Base-by-base conservation (phyloP, 2,113 vertebrate genomes). In the Toxotes chatareus region DNA sequence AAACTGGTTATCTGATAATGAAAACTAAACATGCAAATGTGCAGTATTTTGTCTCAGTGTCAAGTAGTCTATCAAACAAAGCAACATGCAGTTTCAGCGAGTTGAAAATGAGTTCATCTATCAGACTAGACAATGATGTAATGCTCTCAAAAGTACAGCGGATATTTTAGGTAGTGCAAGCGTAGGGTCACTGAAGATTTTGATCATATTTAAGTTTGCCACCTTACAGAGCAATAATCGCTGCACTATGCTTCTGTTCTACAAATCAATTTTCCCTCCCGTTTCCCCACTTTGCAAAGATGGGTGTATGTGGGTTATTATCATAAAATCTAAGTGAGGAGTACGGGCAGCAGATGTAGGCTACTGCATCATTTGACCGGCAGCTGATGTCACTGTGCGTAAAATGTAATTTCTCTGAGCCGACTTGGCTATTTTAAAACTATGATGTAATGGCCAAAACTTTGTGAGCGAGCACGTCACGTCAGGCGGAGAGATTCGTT, bases 371-470 rank as follows among this genome's bases (percentile, higher is more conserved):
- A 83, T 83, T 87, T 90, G 86, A 92, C 83, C 90, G 56, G 79
- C 88, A 89, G 91, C 92, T 94, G 93, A 91, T 94, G 93, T 92
- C 92, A 92, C 88, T 77, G 90, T 87, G 93, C 91, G 92, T 94
- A 91, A 92, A 91, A 89, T 91, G 88, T 89, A 69, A 90, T 94
- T 92, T 92, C 88, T 89, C 80, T 68, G 76, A 86, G 83, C 76
- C 88, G 84, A 85, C 83, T 84, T 76, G 86, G 92, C 91, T 94
- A 94, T 94, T 94, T 94, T 93, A 88, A 92, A 94, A 91, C 92
- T 93, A 93, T 94, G 93, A 94, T 92, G 93, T 94, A 93, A 94
- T 94, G 92, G 86, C 57, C 85, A 66, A 92, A 94, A 94, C 84
- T 94, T 94, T 93, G 86, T 82, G 89, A 79, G 91, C 87, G 87